Evolutionary conservation across 2,797 vertebrate genomes (phyloP).

Genomic region (Takifugu rubripes): DNA sequence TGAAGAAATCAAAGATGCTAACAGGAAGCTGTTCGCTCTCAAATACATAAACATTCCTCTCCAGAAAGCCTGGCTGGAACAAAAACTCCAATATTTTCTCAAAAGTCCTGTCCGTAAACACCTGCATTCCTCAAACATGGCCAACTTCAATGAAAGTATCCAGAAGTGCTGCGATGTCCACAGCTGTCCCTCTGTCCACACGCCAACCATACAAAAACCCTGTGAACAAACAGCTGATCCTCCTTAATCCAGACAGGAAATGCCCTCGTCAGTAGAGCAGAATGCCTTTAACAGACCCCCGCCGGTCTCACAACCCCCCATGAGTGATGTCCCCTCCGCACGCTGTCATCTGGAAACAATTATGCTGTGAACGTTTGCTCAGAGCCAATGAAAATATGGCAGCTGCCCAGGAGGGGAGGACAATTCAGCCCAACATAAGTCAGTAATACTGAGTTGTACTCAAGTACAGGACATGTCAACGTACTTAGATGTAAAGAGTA

Average conservation of each 20-base stretch:
- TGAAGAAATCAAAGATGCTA: neutral
- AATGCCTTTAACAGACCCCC: slow-evolving; percentile 68
- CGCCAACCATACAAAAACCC: slow-evolving; percentile 33
- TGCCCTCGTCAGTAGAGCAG: slow-evolving; percentile 65
- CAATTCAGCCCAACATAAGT: neutral
- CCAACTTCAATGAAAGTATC: neutral
- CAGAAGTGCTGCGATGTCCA: slow-evolving; percentile 2
- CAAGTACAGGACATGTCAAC: slow-evolving; percentile 4
- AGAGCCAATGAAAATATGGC: slow-evolving; percentile 56
- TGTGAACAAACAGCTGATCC: slow-evolving; percentile 60
- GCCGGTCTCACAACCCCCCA: slow-evolving; percentile 26
- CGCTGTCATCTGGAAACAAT: slow-evolving; percentile 69
- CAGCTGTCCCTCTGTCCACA: slow-evolving; percentile 29
- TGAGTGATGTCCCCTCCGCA: slow-evolving; percentile 60
- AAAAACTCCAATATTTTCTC: neutral
- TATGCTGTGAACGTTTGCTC: slow-evolving; percentile 54
- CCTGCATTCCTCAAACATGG: neutral
- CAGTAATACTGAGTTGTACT: slow-evolving; percentile 13
- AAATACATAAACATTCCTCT: neutral
- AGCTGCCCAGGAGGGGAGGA: slow-evolving; percentile 9
- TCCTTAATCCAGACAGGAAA: slow-evolving; percentile 71
- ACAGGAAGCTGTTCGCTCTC: neutral
- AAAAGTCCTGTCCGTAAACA: neutral
- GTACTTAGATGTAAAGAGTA: slow-evolving; percentile 11
- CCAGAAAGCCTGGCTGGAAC: neutral